Percentiles rank a stretch among this genome's conserved stretches.
These are phyloP conservation scores for Panopea generosa DNA, from an alignment of 2,888 invertebrate genomes.

Conservation along the genomic window DNA sequence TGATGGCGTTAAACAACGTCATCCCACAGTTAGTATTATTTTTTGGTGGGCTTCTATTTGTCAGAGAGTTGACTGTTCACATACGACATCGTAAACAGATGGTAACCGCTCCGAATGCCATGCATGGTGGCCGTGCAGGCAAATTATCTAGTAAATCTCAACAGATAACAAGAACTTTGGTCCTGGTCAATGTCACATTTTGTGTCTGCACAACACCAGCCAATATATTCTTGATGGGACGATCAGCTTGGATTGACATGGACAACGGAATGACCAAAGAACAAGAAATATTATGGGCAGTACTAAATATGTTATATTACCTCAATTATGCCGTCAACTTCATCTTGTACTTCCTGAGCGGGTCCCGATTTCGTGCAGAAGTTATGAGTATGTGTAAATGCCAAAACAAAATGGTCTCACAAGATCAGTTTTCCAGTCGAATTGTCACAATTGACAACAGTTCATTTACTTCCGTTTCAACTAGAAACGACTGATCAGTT, in stretches of 20 bases:
- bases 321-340: slow-evolving; percentile 22
- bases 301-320: slow-evolving; percentile 10
- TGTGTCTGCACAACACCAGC: slow-evolving; percentile 12
- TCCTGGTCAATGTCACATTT: slow-evolving; percentile 22
- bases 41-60: slow-evolving; percentile 12
- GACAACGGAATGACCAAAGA: slow-evolving; percentile 19
- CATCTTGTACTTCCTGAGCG: slow-evolving; percentile 26
- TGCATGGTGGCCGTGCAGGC: too few species aligned
- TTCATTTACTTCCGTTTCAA: too few species aligned
- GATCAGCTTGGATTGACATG: slow-evolving; percentile 5
- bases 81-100: neutral
- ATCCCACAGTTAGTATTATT: slow-evolving; percentile 14
- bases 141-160: neutral
- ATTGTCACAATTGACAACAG: too few species aligned
- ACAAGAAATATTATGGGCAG: slow-evolving; percentile 31
- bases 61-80: neutral
- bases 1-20: neutral
- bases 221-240: slow-evolving; percentile 5
- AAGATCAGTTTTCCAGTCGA: too few species aligned
- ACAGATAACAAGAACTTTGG: slow-evolving; percentile 17
- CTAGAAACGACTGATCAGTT: too few species aligned
- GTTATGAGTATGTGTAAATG: neutral
- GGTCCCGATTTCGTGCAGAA: slow-evolving; percentile 6
- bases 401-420: too few species aligned
- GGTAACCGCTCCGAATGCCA: neutral